Base-by-base conservation (phyloP, 37 sponge, comb jelly and placozoan genomes). In the Chondrilla cf. caribensis region DNA sequence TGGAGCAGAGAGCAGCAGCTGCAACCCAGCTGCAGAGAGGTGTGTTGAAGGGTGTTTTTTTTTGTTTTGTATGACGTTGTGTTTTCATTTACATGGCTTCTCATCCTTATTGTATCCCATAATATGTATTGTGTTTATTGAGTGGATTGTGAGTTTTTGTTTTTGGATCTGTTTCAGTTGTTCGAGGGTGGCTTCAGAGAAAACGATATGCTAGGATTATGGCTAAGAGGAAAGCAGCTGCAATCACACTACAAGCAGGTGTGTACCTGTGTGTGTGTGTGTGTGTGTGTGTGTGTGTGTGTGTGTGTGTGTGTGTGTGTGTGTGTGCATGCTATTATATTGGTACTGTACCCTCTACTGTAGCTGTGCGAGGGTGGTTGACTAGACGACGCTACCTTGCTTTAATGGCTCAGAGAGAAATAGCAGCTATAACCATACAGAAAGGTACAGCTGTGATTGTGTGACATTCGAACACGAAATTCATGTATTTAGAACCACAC, bases 161-260 rank as follows among this genome's bases (percentile, higher is more conserved):
- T 28, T 7, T 33, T 8, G 7, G 31, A 33, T 33, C 29, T 33
- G 17, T 33, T 62, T 7, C 15, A 73, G 76, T 73, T 19, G 22
- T 73, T 37, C 38, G 41, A 17, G 76, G 76, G 2, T 73, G 76
- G 76, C 17, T 73, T 1, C 76, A 73, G 76, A 73, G 76, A 6
- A 73, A 40, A 5, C 19, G 21, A 19, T 73, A 73, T 39, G 36
- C 15, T 17, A 26, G 33, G 17, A 17, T 55, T 25, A 73, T 83
- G 26, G 64, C 67, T 2, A 68, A 72, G 54, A 73, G 81, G 38
- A 33, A 44, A 76, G 36, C 25, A 15, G 84, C 85, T 54, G 85
- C 85, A 62, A 84, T 73, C 58, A 81, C 2, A 31, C 73, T 89
- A 28, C 89, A 89, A 60, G 33, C 84, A 64, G 85, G 89, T 89